A percentile compares a stretch with the other conserved stretches of the same genome.
Evolutionary conservation across 2,113 vertebrate genomes (phyloP).

Genomic region (Octodon degus): DNA sequence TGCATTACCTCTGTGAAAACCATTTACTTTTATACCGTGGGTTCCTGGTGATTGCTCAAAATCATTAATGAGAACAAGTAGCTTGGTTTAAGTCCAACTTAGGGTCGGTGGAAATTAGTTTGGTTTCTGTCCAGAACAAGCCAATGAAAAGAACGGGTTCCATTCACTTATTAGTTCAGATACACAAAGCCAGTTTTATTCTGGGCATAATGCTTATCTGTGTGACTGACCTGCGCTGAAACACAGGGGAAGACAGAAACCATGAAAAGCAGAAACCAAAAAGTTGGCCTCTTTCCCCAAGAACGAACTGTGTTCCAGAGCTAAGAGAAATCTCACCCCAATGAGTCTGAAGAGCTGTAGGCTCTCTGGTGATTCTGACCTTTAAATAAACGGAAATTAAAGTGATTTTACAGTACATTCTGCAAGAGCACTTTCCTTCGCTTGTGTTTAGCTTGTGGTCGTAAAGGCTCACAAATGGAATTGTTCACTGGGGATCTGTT

Average conservation of each 20-base stretch:
- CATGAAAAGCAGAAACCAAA: conserved; percentile 72
- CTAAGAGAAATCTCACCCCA: conserved; percentile 65
- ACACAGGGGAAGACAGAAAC: conserved; percentile 71
- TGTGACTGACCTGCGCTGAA: conserved; percentile 77
- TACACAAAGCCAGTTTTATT: conserved; percentile 82
- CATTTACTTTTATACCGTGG: conserved; percentile 32
- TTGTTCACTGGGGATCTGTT: neutral
- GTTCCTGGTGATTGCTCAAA: neutral
- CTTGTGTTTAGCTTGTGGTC: conserved; percentile 11
- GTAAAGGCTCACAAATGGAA: neutral
- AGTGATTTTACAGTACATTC: neutral
- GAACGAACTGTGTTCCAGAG: conserved; percentile 58
- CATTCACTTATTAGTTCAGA: conserved; percentile 80
- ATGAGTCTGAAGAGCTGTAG: neutral
- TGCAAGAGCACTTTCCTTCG: neutral
- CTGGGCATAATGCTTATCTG: conserved; percentile 83
- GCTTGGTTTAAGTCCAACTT: conserved; percentile 61
- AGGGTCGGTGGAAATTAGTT: conserved; percentile 76
- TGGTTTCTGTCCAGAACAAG: conserved; percentile 78
- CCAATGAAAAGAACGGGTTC: conserved; percentile 79
- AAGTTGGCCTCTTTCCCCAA: conserved; percentile 61
- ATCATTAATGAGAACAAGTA: conserved; percentile 64
- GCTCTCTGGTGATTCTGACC: conserved; percentile 52
- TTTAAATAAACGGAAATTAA: conserved; percentile 57
- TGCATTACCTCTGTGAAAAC: conserved; percentile 11